Evolutionary conservation across 2,113 vertebrate genomes (phyloP).

Genomic region (Damaliscus lunatus): DNA sequence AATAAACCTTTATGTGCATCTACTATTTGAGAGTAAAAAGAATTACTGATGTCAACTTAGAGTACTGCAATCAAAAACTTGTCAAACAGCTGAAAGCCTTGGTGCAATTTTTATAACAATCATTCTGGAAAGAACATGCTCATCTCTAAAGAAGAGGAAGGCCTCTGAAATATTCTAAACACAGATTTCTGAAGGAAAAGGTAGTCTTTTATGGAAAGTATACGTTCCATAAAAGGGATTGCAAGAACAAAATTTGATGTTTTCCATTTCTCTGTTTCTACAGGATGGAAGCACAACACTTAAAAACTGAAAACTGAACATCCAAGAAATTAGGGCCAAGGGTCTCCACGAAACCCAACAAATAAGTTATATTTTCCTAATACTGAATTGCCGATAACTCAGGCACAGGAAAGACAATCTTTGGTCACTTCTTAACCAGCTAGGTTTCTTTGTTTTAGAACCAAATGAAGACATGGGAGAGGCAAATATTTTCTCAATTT

Average conservation of each 20-base stretch:
- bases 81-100: neutral
- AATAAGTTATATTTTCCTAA: neutral
- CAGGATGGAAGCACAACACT: neutral
- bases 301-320: neutral
- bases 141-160: neutral
- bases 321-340: neutral
- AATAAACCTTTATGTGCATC: neutral
- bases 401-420: neutral
- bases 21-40: neutral
- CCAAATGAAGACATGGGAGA: neutral
- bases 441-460: conserved; percentile 20
- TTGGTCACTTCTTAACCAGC: neutral
- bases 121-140: neutral
- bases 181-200: conserved; percentile 21
- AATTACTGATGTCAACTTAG: neutral
- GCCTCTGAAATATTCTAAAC: neutral
- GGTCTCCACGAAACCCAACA: neutral
- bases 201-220: neutral
- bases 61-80: neutral
- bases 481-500: neutral
- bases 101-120: neutral
- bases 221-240: neutral
- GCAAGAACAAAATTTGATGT: neutral
- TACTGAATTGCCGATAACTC: neutral
- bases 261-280: neutral